Conservation (phyloP, 2,797 vertebrate species). For the Valencia hispanica region DNA sequence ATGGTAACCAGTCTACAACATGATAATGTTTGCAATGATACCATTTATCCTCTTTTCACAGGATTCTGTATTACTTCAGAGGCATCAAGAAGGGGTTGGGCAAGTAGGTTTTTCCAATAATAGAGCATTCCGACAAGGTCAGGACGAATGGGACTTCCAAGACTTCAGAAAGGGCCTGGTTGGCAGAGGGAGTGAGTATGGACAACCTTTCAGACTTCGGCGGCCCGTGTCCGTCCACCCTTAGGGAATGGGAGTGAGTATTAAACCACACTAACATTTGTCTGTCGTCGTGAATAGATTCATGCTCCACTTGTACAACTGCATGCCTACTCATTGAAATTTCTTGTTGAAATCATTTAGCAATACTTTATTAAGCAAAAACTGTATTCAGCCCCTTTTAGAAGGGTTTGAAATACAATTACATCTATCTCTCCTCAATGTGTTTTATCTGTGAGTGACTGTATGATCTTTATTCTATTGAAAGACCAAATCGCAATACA, state of each 20-base stretch:
- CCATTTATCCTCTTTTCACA: conserved; percentile 55
- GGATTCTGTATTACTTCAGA: conserved; percentile 58
- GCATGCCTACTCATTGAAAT: not conserved
- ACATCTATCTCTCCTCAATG: not conserved
- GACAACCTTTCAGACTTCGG: conserved; percentile 84
- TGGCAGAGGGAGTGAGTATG: conserved; percentile 85
- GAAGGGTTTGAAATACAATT: not conserved
- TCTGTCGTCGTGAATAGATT: conserved; percentile 4
- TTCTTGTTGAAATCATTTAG: not conserved
- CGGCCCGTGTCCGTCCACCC: conserved; percentile 78
- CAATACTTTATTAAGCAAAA: not conserved
- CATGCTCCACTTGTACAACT: not conserved
- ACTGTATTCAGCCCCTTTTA: not conserved
- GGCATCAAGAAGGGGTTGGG: conserved; percentile 41
- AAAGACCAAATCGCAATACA: not conserved
- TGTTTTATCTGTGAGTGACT: not conserved
- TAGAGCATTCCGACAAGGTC: conserved; percentile 53
- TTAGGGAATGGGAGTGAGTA: conserved; percentile 86
- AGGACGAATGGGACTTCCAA: conserved; percentile 77
- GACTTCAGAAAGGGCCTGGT: conserved; percentile 74
- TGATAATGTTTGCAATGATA: not conserved
- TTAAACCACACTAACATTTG: conserved; percentile 2
- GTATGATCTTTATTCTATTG: not conserved
- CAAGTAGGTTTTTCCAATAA: conserved; percentile 47
- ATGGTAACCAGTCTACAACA: not conserved